A percentile compares a stretch with the other conserved stretches of the same genome.
phyloP scores from a whole-genome alignment of 2,888 invertebrate genomes.

The Mimachlamys varia region DNA sequence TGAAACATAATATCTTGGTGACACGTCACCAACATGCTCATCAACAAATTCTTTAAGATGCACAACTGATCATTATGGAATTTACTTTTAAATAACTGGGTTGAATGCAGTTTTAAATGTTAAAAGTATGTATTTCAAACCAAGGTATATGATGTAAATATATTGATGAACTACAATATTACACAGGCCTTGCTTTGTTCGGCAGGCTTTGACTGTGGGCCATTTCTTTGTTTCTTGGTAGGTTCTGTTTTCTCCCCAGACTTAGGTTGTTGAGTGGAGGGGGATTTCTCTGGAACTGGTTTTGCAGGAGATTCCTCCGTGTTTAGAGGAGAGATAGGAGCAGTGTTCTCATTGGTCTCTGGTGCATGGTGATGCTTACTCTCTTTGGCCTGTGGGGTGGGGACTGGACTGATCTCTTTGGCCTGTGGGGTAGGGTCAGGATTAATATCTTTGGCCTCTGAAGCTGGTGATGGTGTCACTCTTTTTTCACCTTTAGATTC shows the following conservation, averaged over 20 bases:
- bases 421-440: neutral
- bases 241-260: neutral
- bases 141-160: no score
- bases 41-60: no score
- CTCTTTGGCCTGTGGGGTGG: neutral
- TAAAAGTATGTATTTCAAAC: neutral
- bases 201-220: neutral
- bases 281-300: neutral
- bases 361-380: neutral
- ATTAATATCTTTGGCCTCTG: neutral
- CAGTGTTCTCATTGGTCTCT: neutral
- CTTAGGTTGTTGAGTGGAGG: neutral
- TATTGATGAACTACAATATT: neutral
- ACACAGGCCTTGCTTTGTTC: conserved; percentile 19
- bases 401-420: neutral
- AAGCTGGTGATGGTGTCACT: neutral
- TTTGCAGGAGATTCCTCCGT: neutral
- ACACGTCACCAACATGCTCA: no score
- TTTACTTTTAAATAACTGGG: no score
- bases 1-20: no score
- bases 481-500: neutral
- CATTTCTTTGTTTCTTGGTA: neutral
- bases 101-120: no score
- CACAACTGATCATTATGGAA: no score
- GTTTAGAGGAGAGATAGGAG: neutral